Evolutionary conservation across 2,888 invertebrate species (phyloP), one percentile per base, ranked within the genome.

Genomic region (Drosophila phalerata): DNA sequence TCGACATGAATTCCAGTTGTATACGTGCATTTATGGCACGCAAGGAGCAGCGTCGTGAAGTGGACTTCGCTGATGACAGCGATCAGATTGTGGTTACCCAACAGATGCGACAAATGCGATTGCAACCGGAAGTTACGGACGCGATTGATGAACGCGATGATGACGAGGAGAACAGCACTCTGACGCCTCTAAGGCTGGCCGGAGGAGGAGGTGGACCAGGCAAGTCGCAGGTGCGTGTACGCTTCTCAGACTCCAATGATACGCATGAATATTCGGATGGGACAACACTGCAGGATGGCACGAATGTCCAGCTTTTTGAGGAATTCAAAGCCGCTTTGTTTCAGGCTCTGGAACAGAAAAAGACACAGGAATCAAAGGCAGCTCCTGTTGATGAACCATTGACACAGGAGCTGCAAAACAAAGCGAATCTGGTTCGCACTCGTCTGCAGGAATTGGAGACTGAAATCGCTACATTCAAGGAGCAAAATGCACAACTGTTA

Each of bases 1-100:
- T 97, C 79, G 95, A 94, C 88, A 94, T 96, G 70, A 94, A 95
- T 53, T 95, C 95, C 40, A 95, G 95, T 51, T 94, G 95, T 51
- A 94, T 95, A 91, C 94, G 90, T 91, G 93, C 82, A 0, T 91
- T 92, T 52, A 79, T 92, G 81, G 79, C 88, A 8, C 71, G 81
- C 22, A 89, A 83, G 53, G 83, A 86, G 42, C 73, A 70, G 13
- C 72, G 73, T 1, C 86, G 91, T 25, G 84, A 93, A 65, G 81
- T 91, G 32, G 91, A 93, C 61, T 77, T 91, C 28, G 92, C 93
- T n/a, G 90, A 91, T 37, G 81, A 89, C 13, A 73, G 79, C 4
- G 84, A 85, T 56, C 84, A 84, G 17, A 73, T 85, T 47, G 67
- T 81, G 10, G 73, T 85, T 13, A 79, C 82, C 0, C 69, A 82